These are phyloP conservation scores for Mesocentrotus franciscanus DNA, from an alignment of 53 echinoderm and acorn worm species.

Conservation along the genomic window DNA sequence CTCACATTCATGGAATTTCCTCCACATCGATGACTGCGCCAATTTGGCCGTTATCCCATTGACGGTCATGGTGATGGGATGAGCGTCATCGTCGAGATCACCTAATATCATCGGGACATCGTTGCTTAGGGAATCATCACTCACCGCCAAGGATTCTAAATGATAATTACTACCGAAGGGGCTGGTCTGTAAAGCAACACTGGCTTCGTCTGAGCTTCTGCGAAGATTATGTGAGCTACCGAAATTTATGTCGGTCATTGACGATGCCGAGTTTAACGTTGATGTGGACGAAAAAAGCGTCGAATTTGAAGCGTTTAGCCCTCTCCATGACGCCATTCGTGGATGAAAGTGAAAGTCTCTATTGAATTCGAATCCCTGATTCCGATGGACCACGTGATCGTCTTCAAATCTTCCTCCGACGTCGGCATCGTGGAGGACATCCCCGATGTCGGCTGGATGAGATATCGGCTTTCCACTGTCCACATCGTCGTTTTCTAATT, in stretches of 20 bases:
- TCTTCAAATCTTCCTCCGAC: not conserved
- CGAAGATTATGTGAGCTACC: not conserved
- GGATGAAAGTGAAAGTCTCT: not conserved
- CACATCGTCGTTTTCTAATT: not conserved
- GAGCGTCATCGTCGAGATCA: not conserved
- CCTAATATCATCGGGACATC: not conserved
- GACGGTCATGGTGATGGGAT: conserved; percentile 24
- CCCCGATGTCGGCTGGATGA: not conserved
- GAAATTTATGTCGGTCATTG: conserved; percentile 32
- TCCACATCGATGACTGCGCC: conserved; percentile 80
- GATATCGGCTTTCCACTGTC: not conserved
- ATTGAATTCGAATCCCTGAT: not conserved
- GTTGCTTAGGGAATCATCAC: not conserved
- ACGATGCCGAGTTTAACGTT: conserved; percentile 29
- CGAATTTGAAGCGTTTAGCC: not conserved
- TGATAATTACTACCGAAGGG: not conserved
- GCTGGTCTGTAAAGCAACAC: not conserved
- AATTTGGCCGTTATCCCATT: conserved; percentile 75
- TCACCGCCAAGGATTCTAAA: not conserved
- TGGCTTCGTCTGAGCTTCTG: not conserved
- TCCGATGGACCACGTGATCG: not conserved
- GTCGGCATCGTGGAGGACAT: not conserved
- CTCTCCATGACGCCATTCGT: conserved; percentile 45
- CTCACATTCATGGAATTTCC: conserved; percentile 77
- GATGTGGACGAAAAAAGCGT: conserved; percentile 40